Percentiles rank a stretch among this genome's conserved stretches.
Conservation (phyloP, 2,797 vertebrate species). For the Trematomus bernacchii region DNA sequence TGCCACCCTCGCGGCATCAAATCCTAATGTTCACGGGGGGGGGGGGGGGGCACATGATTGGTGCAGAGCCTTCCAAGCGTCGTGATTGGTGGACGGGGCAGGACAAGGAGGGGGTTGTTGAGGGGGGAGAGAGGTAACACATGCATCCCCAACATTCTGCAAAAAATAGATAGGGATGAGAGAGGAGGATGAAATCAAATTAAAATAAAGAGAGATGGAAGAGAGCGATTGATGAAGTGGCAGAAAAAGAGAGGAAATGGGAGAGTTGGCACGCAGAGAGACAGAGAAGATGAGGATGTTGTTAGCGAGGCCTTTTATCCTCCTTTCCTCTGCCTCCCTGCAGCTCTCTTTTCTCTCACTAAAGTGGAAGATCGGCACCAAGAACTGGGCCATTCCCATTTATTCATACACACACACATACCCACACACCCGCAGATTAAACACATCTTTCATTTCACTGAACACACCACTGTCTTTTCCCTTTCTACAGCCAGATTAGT, state of each 20-base stretch:
- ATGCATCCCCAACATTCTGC: constrained; percentile 46
- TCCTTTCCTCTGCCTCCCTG: constrained; percentile 38
- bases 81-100: constrained; percentile 57
- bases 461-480: constrained; percentile 8
- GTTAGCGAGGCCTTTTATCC: constrained; percentile 56
- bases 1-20: constrained; percentile 28
- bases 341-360: constrained; percentile 54
- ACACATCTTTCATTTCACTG: constrained; percentile 28
- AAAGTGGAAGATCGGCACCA: constrained; percentile 62
- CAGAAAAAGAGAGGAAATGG: constrained; percentile 16
- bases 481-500: constrained; percentile 21
- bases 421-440: constrained; percentile 35
- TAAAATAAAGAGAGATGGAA: constrained; percentile 39
- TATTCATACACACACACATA: constrained; percentile 22
- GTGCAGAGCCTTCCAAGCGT: constrained; percentile 55
- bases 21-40: constrained; percentile 8
- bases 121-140: constrained; percentile 44
- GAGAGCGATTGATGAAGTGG: constrained; percentile 26
- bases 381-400: constrained; percentile 72
- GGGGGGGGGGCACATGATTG: constrained; percentile 57
- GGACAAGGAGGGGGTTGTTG: constrained; percentile 13
- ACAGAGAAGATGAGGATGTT: constrained; percentile 56
- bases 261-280: constrained; percentile 23
- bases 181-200: constrained; percentile 34
- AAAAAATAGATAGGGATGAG: constrained; percentile 21